Conservation (phyloP, 2,888 invertebrate species). For the Sminthurinus aureus region DNA sequence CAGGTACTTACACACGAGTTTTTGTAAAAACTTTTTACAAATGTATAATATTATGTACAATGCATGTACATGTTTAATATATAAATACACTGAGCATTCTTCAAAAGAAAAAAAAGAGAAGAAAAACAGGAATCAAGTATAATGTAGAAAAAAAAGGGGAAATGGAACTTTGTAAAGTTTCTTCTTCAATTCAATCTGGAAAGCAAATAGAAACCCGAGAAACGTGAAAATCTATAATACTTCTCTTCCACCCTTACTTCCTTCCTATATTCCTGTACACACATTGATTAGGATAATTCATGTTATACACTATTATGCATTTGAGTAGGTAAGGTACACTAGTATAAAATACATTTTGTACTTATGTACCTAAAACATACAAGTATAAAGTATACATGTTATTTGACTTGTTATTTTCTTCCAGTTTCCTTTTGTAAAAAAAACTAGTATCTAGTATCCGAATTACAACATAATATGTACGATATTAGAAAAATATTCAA, state of each 20-base stretch:
- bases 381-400: background rate
- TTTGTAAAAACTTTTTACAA: background rate
- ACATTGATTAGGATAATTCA: background rate
- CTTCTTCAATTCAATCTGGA: background rate
- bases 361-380: too few relatives aligned
- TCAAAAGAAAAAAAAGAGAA: background rate
- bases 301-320: too few relatives aligned
- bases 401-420: background rate
- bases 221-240: constrained; percentile 4
- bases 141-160: background rate
- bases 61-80: background rate
- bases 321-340: too few relatives aligned
- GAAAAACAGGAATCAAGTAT: background rate
- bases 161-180: background rate
- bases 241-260: background rate
- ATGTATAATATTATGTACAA: background rate
- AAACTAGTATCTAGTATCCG: too few relatives aligned
- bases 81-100: background rate
- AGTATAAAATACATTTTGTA: too few relatives aligned
- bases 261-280: background rate
- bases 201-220: constrained; percentile 3
- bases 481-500: constrained; percentile 8
- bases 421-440: background rate
- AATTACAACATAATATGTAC: background rate
- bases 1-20: background rate